These are phyloP conservation scores for Pempheris klunzingeri DNA, from an alignment of 2,797 vertebrate genomes.

Conservation along the genomic window DNA sequence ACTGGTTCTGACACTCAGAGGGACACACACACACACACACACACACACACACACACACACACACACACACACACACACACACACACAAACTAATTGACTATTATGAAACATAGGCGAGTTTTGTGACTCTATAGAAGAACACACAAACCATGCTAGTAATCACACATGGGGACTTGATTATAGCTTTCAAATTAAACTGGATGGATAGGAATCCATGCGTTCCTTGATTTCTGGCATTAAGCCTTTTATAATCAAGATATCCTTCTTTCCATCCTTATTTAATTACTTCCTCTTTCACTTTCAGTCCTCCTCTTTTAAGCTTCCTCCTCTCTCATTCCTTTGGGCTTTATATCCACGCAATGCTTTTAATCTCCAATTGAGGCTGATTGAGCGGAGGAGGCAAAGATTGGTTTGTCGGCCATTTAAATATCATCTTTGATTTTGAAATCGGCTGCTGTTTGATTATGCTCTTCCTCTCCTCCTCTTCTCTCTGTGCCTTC, in stretches of 20 bases:
- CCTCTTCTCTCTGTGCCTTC: not conserved
- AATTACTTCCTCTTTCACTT: constrained; percentile 21
- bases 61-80: not conserved
- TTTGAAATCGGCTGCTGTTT: constrained; percentile 20
- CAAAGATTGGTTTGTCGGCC: constrained; percentile 17
- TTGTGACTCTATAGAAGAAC: constrained; percentile 21
- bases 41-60: not conserved
- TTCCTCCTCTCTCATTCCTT: constrained; percentile 17
- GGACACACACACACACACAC: too few relatives aligned
- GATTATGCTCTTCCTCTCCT: constrained; percentile 5
- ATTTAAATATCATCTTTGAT: constrained; percentile 29
- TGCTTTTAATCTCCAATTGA: constrained; percentile 43
- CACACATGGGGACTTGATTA: constrained; percentile 21
- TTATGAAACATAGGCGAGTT: constrained; percentile 9
- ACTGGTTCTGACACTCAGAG: not conserved
- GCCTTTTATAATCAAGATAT: not conserved
- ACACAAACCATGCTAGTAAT: constrained; percentile 18
- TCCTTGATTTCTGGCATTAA: not conserved
- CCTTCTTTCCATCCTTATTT: constrained; percentile 9
- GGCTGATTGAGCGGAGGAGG: constrained; percentile 38
- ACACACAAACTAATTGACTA: not conserved
- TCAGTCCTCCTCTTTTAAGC: constrained; percentile 6
- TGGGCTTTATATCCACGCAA: not conserved
- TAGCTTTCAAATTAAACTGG: constrained; percentile 26
- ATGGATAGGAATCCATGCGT: not conserved